A percentile compares a stretch with the other conserved stretches of the same genome.
These are phyloP conservation scores for Latheticus oryzae DNA, from an alignment of 2,888 invertebrate species.

Conservation along the genomic window DNA sequence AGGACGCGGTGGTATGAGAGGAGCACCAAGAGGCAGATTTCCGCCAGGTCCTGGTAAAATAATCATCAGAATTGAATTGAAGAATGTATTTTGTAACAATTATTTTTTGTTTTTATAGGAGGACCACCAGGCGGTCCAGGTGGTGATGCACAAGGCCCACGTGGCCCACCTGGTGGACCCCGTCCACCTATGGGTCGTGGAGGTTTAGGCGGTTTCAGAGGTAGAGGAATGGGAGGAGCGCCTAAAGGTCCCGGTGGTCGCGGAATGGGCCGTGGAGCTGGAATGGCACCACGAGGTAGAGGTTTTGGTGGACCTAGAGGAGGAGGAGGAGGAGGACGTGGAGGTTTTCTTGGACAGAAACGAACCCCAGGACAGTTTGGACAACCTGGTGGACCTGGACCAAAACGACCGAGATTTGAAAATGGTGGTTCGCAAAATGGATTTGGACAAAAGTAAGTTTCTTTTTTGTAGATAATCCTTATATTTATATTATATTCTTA, in stretches of 20 bases:
- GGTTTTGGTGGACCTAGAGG: slow-evolving; percentile 47
- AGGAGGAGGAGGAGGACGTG: slow-evolving; percentile 41
- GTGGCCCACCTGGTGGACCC: slow-evolving; percentile 44
- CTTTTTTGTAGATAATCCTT: no score
- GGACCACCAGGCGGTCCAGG: slow-evolving; percentile 41
- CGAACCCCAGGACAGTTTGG: slow-evolving; percentile 50
- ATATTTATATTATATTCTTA: slow-evolving; percentile 15
- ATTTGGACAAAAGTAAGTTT: slow-evolving; percentile 53
- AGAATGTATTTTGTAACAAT: slow-evolving; percentile 10
- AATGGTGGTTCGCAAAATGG: slow-evolving; percentile 56
- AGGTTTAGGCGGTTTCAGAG: slow-evolving; percentile 51
- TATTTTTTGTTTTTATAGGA: slow-evolving; percentile 19
- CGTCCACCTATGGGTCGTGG: slow-evolving; percentile 49
- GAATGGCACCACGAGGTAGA: slow-evolving; percentile 45
- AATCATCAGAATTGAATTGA: neutral
- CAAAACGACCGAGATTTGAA: slow-evolving; percentile 57
- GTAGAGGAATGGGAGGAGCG: slow-evolving; percentile 47
- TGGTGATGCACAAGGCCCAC: slow-evolving; percentile 28
- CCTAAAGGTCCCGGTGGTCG: slow-evolving; percentile 45
- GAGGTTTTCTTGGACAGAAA: slow-evolving; percentile 48
- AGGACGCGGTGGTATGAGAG: slow-evolving; percentile 52
- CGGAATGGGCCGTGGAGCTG: slow-evolving; percentile 44
- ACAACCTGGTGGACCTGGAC: slow-evolving; percentile 53
- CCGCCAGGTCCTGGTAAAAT: slow-evolving; percentile 44
- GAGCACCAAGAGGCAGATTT: slow-evolving; percentile 50